Evolutionary conservation across 2,888 invertebrate species (phyloP).

Genomic region (Cheilosia scutellata): DNA sequence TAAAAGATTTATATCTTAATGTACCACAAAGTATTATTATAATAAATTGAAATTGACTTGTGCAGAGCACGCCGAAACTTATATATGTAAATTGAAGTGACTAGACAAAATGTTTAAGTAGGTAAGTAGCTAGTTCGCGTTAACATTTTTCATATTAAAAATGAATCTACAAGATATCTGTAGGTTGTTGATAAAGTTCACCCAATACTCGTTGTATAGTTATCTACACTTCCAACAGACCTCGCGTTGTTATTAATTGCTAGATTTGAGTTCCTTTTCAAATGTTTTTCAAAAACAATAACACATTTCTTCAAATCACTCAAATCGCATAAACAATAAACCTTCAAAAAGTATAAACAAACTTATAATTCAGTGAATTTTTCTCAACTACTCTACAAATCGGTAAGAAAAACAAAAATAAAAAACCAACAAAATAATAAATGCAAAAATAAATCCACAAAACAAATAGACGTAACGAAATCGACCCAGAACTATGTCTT

Average conservation of each 20-base stretch:
- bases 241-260: not conserved
- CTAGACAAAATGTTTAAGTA: too few species aligned
- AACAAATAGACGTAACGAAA: constrained; percentile 47
- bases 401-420: not conserved
- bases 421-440: constrained; percentile 5
- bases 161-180: not conserved
- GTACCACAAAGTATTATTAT: too few species aligned
- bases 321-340: constrained; percentile 9
- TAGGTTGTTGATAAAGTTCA: not conserved
- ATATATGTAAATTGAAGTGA: too few species aligned
- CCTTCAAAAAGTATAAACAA: constrained; percentile 32
- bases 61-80: too few species aligned
- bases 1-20: too few species aligned
- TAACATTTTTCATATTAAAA: not conserved
- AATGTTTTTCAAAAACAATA: constrained; percentile 34
- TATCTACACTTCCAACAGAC: not conserved
- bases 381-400: constrained; percentile 35
- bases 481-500: constrained; percentile 63
- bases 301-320: constrained; percentile 35
- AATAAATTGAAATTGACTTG: too few species aligned
- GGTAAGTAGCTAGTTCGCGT: not conserved
- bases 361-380: constrained; percentile 24
- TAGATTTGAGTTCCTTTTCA: not conserved
- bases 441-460: constrained; percentile 43
- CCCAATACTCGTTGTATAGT: not conserved